Conservation (phyloP, 2,888 invertebrate genomes). For the Actias luna region DNA sequence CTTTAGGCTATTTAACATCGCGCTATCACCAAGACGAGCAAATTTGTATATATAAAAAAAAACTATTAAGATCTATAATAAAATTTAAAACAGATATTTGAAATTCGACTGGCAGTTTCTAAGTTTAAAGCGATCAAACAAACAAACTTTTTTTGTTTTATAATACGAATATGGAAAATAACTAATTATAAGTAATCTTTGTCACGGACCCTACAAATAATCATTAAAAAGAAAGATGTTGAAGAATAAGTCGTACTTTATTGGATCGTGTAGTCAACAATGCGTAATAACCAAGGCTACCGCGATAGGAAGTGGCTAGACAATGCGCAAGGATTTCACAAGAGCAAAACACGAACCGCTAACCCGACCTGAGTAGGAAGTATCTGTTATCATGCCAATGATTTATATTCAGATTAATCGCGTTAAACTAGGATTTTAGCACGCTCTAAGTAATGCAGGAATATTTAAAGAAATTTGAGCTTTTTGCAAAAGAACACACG, state of each 20-base stretch:
- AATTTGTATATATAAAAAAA: no score
- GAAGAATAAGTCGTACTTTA: neutral
- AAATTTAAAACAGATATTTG: no score
- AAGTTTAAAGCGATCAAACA: no score
- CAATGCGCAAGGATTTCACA: constrained; percentile 45
- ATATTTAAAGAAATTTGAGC: neutral
- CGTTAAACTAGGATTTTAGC: neutral
- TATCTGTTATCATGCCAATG: constrained; percentile 21
- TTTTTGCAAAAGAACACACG: neutral
- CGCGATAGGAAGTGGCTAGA: constrained; percentile 53
- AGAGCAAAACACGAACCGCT: constrained; percentile 28
- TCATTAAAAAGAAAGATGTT: neutral
- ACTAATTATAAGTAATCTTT: no score
- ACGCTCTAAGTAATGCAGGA: neutral
- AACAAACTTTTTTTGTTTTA: no score
- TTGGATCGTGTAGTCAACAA: neutral
- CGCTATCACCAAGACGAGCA: no score
- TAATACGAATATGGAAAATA: no score
- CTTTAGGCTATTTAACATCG: no score
- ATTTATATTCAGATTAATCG: constrained; percentile 1
- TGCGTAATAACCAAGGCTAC: constrained; percentile 43
- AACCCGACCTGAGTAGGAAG: constrained; percentile 61
- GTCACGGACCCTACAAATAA: no score
- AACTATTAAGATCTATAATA: no score
- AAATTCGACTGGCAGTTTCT: no score